phyloP scores from a whole-genome alignment of 1,140 invertebrate genomes.

The Drosophila busckii region DNA sequence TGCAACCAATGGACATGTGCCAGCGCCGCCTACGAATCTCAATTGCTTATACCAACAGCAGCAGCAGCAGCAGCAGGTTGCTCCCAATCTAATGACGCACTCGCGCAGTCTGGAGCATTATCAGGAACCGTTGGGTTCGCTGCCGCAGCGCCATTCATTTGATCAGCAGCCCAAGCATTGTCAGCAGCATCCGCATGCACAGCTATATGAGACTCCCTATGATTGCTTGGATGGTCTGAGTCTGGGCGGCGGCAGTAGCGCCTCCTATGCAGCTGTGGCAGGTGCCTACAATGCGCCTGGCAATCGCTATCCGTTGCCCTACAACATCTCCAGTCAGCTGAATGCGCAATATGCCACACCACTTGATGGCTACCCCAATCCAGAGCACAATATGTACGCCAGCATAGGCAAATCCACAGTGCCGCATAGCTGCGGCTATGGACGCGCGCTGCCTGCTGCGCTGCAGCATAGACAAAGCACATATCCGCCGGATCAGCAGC shows the following conservation, averaged over 20 bases:
- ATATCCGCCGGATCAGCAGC: constrained; percentile 80
- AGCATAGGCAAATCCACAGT: constrained; percentile 42
- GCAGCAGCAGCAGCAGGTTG: constrained; percentile 10
- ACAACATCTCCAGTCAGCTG: constrained; percentile 72
- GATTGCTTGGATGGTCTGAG: constrained; percentile 69
- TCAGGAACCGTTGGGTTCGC: constrained; percentile 55
- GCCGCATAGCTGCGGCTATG: constrained; percentile 46
- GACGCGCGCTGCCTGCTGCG: constrained; percentile 33
- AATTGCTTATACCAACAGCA: constrained; percentile 37
- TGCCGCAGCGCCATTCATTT: constrained; percentile 74
- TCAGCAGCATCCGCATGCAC: constrained; percentile 23
- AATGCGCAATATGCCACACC: constrained; percentile 60
- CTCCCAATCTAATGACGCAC: constrained; percentile 58
- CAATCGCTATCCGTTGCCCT: constrained; percentile 74
- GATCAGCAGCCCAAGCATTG: constrained; percentile 70
- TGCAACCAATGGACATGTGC: constrained; percentile 14
- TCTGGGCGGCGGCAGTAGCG: constrained; percentile 61
- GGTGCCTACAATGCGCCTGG: constrained; percentile 73
- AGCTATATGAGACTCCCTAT: constrained; percentile 69
- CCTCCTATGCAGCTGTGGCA: constrained; percentile 67
- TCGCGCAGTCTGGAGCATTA: constrained; percentile 78
- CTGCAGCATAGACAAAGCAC: constrained; percentile 66
- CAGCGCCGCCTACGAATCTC: constrained; percentile 38
- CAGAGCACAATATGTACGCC: constrained; percentile 48
- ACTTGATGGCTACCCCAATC: constrained; percentile 34